phyloP scores from a whole-genome alignment of 2,113 vertebrate genomes.

The Etheostoma spectabile region DNA sequence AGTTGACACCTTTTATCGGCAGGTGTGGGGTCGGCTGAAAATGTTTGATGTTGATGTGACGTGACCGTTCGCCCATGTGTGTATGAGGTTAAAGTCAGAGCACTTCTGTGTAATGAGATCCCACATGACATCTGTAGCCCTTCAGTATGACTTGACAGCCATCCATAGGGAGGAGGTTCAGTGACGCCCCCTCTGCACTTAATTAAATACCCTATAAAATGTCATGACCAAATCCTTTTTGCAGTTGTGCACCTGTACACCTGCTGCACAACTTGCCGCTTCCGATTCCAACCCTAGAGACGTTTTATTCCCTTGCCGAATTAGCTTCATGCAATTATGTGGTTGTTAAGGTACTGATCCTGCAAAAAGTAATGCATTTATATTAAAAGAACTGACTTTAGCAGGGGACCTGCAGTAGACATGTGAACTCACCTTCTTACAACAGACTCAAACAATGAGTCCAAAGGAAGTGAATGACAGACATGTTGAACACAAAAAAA shows the following conservation, averaged over 20 bases:
- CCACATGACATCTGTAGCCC: constrained; percentile 57
- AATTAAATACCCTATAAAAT: constrained; percentile 43
- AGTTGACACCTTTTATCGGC: constrained; percentile 21
- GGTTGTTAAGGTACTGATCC: background rate
- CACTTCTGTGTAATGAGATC: constrained; percentile 71
- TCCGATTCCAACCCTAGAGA: constrained; percentile 1
- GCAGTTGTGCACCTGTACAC: constrained; percentile 33
- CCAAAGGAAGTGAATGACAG: constrained; percentile 32
- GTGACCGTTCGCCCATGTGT: constrained; percentile 37
- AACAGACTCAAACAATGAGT: constrained; percentile 20
- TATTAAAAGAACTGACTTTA: background rate
- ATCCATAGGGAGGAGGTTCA: constrained; percentile 44
- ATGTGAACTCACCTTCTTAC: constrained; percentile 10
- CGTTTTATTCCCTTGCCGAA: constrained; percentile 23
- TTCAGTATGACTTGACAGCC: constrained; percentile 42
- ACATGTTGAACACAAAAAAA: constrained; percentile 55
- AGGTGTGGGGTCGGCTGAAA: constrained; percentile 41
- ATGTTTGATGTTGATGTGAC: constrained; percentile 38
- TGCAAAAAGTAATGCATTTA: background rate
- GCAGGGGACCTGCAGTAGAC: background rate
- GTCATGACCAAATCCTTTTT: constrained; percentile 26
- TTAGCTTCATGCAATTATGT: constrained; percentile 3
- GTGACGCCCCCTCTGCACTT: background rate
- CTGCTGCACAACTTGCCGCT: constrained; percentile 13
- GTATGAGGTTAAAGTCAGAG: constrained; percentile 53